Evolutionary conservation across 2,888 invertebrate genomes (phyloP), one percentile per base, ranked within the genome.

Genomic region (Torymus tubicola): DNA sequence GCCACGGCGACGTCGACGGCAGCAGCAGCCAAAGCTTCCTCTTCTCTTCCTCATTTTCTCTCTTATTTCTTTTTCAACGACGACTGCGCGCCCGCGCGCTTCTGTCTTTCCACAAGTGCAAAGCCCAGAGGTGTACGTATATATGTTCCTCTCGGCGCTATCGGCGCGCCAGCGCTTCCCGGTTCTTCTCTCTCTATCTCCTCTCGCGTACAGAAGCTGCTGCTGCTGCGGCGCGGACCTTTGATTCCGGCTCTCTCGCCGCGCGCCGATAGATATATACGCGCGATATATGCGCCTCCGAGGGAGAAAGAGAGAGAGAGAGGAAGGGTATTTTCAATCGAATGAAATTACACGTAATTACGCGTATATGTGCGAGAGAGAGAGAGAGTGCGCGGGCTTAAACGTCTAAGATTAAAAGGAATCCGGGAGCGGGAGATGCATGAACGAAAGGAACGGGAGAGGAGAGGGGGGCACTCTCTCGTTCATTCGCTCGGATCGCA

Each of bases 261-360:
- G 50, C 63, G 60, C 13, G 55, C 8, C 16, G 24, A 24, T 21
- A 67, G 73, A 68, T 71, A 21, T 70, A 21, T 55, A 24, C 16
- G 55, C 63, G 57, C 63, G 76, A 70, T 70, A 63, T 13, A 14
- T 14, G 60, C 24, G 42, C 42, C 42, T 42, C 42, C 42, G 42
- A 42, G 42, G 42, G 58, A 57, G 13, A n/a, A 11, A 50, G 0
- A 12, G 3, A 52, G 65, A 50, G 18, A 65, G 65, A 12, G 12
- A 2, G 58, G 31, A 4, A 61, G 42, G 60, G 63, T 60, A 75
- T 67, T 83, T 86, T 86, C 86, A 85, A 85, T 86, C 86, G 84
- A 84, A 85, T 84, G 84, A 85, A 86, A 87, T 88, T 86, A 86
- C 86, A 82, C 84, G 85, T 85, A 87, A 88, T 88, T 87, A 87